phyloP scores from a whole-genome alignment of 2,888 invertebrate species.

The Coecobrya sp. region DNA sequence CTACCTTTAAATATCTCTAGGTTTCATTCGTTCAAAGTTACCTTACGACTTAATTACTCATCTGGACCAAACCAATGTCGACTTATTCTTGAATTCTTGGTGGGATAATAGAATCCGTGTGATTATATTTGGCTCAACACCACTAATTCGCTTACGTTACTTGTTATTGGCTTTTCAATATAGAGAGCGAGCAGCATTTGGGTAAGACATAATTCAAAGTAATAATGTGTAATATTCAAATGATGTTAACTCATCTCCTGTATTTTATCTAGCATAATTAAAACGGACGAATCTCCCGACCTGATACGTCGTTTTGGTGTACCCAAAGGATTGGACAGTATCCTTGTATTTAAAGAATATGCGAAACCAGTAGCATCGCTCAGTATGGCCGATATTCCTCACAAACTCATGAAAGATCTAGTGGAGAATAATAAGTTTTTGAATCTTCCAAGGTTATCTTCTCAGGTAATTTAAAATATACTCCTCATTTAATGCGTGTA shows the following conservation, averaged over 20 bases:
- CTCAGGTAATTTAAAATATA: constrained; percentile 92
- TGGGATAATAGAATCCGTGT: constrained; percentile 97
- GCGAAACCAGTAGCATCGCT: constrained; percentile 95
- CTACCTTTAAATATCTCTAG: constrained; percentile 88
- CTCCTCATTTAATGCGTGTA: no score
- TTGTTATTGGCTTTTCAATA: constrained; percentile 96
- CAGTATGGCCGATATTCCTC: constrained; percentile 96
- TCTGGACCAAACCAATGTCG: constrained; percentile 92
- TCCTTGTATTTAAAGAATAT: constrained; percentile 96
- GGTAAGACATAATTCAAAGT: constrained; percentile 89
- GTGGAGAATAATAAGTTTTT: constrained; percentile 96
- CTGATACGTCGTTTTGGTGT: constrained; percentile 92
- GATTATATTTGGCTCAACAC: constrained; percentile 91
- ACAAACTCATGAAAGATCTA: constrained; percentile 95
- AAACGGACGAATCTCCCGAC: constrained; percentile 88
- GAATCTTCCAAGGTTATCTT: constrained; percentile 95
- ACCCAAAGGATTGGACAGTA: constrained; percentile 92
- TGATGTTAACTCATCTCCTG: not conserved
- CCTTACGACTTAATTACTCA: constrained; percentile 93
- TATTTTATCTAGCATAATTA: constrained; percentile 72
- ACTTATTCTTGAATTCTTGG: constrained; percentile 95
- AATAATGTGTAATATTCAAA: not conserved
- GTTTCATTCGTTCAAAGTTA: constrained; percentile 95
- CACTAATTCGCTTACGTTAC: constrained; percentile 94
- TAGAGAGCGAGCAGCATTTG: constrained; percentile 95